These are phyloP conservation scores for Polylopha cassiicola DNA, from an alignment of 2,888 invertebrate genomes.

Conservation along the genomic window DNA sequence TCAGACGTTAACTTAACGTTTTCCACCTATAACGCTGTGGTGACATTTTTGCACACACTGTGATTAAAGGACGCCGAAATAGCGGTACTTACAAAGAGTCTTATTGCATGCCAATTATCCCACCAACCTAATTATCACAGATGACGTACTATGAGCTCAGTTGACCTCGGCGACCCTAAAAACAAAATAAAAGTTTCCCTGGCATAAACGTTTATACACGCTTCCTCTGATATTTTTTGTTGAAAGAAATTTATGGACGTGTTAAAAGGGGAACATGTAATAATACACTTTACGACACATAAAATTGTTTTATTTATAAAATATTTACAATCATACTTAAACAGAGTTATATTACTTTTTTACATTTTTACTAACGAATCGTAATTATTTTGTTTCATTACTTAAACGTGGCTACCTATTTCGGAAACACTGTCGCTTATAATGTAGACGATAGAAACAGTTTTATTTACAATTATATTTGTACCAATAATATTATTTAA, in stretches of 20 bases:
- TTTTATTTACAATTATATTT: constrained; percentile 28
- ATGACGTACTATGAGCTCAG: no score
- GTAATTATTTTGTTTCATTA: constrained; percentile 23
- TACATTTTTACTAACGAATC: constrained; percentile 18
- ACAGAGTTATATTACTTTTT: constrained; percentile 12
- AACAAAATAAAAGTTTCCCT: no score
- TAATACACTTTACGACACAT: constrained; percentile 54
- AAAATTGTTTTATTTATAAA: constrained; percentile 71
- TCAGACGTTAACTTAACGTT: no score
- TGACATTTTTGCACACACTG: no score
- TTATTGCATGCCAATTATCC: no score
- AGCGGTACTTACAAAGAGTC: no score
- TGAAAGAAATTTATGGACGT: constrained; percentile 8
- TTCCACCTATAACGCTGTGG: no score
- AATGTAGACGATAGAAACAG: constrained; percentile 12
- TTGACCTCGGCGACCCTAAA: no score
- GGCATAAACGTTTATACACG: no score
- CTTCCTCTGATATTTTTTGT: background rate
- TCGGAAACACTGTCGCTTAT: constrained; percentile 10
- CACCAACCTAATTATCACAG: no score
- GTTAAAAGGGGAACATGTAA: constrained; percentile 24
- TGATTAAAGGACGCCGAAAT: no score
- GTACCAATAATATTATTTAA: constrained; percentile 41
- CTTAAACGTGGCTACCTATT: constrained; percentile 22
- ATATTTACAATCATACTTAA: constrained; percentile 46